phyloP scores from a whole-genome alignment of 2,797 vertebrate species.

The Sandelia bainsii region DNA sequence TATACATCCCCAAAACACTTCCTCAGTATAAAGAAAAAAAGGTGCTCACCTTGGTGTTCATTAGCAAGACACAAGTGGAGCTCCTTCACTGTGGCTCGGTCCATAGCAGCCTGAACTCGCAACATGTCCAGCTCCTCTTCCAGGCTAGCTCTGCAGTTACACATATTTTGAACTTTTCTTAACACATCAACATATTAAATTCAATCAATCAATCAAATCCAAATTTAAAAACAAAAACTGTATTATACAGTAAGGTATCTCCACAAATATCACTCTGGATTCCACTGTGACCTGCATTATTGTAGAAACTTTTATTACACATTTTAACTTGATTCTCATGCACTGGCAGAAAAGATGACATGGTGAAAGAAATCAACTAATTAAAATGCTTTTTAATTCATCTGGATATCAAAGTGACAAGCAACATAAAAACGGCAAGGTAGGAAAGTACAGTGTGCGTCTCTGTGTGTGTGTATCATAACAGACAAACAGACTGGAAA shows the following conservation, averaged over 20 bases:
- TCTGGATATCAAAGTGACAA: constrained; percentile 85
- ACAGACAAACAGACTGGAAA: constrained; percentile 78
- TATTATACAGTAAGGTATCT: constrained; percentile 31
- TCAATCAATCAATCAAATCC: neutral
- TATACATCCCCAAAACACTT: neutral
- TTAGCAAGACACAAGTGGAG: constrained; percentile 80
- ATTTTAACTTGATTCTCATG: constrained; percentile 45
- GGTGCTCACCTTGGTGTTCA: constrained; percentile 81
- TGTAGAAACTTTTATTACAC: constrained; percentile 35
- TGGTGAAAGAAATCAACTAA: constrained; percentile 69
- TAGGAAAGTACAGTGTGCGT: constrained; percentile 58
- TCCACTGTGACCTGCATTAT: constrained; percentile 38
- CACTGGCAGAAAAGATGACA: constrained; percentile 57
- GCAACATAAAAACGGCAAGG: constrained; percentile 79
- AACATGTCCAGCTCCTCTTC: constrained; percentile 90
- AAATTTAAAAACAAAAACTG: constrained; percentile 10
- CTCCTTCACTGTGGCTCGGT: constrained; percentile 86
- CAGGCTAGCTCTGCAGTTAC: constrained; percentile 82
- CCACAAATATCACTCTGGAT: constrained; percentile 38
- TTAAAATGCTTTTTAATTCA: constrained; percentile 82
- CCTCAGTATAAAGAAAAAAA: neutral
- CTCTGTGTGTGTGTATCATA: constrained; percentile 53
- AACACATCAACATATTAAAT: constrained; percentile 12
- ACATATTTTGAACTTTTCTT: constrained; percentile 30
- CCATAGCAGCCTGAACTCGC: constrained; percentile 82